Percentiles rank a stretch among this genome's conserved stretches.
Conservation (phyloP, 2,113 vertebrate genomes). For the Microtus ochrogaster region DNA sequence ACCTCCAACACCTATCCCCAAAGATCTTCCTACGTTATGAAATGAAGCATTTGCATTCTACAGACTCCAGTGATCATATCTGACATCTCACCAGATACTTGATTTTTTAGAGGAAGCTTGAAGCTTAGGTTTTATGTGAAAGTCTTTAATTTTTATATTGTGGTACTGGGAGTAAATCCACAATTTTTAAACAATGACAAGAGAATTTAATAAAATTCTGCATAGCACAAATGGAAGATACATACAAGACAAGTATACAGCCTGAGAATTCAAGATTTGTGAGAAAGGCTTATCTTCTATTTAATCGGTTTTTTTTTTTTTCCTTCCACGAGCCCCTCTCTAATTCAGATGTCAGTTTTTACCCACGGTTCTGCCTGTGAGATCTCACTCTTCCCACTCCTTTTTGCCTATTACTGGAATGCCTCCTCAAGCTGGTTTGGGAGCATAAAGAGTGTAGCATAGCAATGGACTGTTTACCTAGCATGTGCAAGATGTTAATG, state of each 20-base stretch:
- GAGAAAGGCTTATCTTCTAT: neutral
- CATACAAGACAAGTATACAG: neutral
- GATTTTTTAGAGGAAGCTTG: conserved; percentile 16
- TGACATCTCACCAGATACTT: neutral
- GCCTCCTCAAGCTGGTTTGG: neutral
- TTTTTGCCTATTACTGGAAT: neutral
- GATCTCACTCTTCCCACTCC: neutral
- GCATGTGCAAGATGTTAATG: neutral
- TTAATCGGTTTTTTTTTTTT: too few species aligned
- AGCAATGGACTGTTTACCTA: neutral
- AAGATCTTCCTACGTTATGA: neutral
- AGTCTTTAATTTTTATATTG: neutral
- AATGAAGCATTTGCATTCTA: neutral
- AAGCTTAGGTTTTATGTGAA: conserved; percentile 16
- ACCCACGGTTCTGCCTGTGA: neutral
- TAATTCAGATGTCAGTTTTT: accelerated
- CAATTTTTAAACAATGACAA: conserved; percentile 27
- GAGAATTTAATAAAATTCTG: neutral
- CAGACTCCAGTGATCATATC: neutral
- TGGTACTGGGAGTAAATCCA: neutral
- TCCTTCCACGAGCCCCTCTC: neutral
- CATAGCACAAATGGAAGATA: neutral
- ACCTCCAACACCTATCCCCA: neutral
- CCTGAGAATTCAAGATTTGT: neutral
- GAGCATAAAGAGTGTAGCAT: too few species aligned